Evolutionary conservation across 2,113 vertebrate species (phyloP).

Genomic region (Columba livia): DNA sequence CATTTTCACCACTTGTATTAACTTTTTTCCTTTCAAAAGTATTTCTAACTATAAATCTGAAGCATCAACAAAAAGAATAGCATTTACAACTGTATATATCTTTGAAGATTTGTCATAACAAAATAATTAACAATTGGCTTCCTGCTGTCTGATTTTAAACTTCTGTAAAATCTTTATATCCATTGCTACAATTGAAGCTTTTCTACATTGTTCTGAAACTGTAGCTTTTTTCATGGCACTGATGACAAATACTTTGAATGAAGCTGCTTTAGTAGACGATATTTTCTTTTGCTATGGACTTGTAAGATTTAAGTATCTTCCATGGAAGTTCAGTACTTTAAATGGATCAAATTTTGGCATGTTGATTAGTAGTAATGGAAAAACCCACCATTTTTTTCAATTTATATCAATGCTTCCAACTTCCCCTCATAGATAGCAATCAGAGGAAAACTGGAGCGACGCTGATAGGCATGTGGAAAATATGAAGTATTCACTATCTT

Average conservation of each 20-base stretch:
- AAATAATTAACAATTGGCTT: background rate
- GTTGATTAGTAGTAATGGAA: background rate
- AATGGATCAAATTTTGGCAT: background rate
- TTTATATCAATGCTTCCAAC: background rate
- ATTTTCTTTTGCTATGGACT: background rate
- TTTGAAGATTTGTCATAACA: background rate
- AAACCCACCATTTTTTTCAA: background rate
- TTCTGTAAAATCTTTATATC: background rate
- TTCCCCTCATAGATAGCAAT: background rate
- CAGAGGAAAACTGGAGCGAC: slow-evolving; percentile 22
- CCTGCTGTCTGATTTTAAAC: background rate
- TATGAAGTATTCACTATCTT: background rate
- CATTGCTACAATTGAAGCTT: background rate
- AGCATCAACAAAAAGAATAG: background rate
- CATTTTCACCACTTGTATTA: background rate
- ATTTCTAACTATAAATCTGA: background rate
- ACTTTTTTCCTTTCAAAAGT: background rate
- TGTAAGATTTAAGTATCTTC: background rate
- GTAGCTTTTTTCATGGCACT: background rate
- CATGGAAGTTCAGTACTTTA: background rate
- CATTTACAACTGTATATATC: background rate
- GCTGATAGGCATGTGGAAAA: slow-evolving; percentile 15
- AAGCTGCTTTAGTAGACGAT: background rate
- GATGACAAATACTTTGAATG: background rate
- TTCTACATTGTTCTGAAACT: background rate